Percentiles rank a stretch among this genome's conserved stretches.
These are phyloP conservation scores for Vanessa atalanta DNA, from an alignment of 1,140 invertebrate species.

Conservation along the genomic window DNA sequence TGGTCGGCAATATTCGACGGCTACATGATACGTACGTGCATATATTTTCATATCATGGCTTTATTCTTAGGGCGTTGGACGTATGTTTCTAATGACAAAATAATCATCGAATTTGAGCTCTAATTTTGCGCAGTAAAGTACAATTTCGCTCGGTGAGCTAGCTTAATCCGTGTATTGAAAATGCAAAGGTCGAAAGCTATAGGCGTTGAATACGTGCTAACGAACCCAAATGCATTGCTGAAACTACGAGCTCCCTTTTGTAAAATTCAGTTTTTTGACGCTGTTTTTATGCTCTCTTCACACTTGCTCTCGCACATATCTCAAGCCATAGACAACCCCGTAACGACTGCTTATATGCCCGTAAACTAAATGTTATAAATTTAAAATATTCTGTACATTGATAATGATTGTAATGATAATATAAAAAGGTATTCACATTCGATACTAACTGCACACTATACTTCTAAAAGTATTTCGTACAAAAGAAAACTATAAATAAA, in stretches of 20 bases:
- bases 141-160: neutral
- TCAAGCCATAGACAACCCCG: too few relatives aligned
- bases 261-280: constrained; percentile 1
- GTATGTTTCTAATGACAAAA: neutral
- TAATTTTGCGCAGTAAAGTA: neutral
- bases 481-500: too few relatives aligned
- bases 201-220: constrained; percentile 21
- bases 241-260: constrained; percentile 9
- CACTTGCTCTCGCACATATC: neutral
- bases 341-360: too few relatives aligned
- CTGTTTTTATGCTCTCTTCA: constrained; percentile 6
- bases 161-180: constrained; percentile 3
- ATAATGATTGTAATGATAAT: too few relatives aligned
- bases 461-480: too few relatives aligned
- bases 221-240: constrained; percentile 16
- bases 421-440: too few relatives aligned
- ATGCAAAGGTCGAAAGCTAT: constrained; percentile 16
- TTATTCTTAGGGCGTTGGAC: neutral
- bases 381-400: too few relatives aligned
- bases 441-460: too few relatives aligned
- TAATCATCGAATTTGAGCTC: neutral
- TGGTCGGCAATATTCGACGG: neutral
- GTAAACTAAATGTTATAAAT: too few relatives aligned
- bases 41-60: neutral
- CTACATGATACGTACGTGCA: neutral